phyloP scores from a whole-genome alignment of 2,113 vertebrate species.

The Vimba vimba region DNA sequence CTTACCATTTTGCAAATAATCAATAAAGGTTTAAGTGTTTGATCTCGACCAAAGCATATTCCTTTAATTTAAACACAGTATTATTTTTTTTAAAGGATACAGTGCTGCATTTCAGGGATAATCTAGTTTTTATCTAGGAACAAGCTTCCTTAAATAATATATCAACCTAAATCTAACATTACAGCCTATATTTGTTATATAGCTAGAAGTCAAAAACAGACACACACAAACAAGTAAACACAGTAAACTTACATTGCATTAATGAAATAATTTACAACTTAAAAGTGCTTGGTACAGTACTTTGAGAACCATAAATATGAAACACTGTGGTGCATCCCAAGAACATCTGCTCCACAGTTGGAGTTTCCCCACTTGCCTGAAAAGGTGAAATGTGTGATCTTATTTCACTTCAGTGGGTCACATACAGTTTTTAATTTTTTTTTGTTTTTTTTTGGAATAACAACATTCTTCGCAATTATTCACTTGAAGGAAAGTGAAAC shows the following conservation, averaged over 20 bases:
- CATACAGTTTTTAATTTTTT: neutral
- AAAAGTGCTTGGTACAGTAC: neutral
- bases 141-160: no score
- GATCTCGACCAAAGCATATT: no score
- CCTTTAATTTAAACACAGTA: no score
- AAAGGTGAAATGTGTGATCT: constrained; percentile 5
- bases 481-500: neutral
- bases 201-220: neutral
- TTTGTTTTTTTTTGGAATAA: neutral
- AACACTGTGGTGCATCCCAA: neutral
- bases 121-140: no score
- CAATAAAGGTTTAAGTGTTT: no score
- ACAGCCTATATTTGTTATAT: neutral
- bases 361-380: constrained; percentile 14
- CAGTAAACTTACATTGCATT: neutral
- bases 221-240: neutral
- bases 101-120: no score
- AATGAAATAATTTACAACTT: neutral
- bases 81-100: no score
- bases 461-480: neutral
- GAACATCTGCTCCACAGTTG: neutral
- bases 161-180: neutral
- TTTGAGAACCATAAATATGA: neutral
- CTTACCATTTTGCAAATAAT: no score
- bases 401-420: neutral